Base-by-base conservation (phyloP, 2,113 vertebrate species). In the Dendropsophus ebraccatus region DNA sequence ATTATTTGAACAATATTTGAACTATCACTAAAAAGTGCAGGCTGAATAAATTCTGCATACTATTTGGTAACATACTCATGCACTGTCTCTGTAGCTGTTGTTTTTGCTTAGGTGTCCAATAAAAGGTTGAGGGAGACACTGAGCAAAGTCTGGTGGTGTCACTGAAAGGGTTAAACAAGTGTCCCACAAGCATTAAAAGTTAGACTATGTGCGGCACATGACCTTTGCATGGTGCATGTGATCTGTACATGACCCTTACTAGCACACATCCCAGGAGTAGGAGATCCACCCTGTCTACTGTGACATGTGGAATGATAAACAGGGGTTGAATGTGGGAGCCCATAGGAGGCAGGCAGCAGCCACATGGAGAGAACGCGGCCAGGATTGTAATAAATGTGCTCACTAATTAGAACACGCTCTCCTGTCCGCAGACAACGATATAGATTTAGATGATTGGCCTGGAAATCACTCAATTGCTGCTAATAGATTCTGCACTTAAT, bases 401-500 rank as follows among this genome's bases (percentile, higher is more conserved):
- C 21, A 35, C 41, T 69, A 85, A 78, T 85, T 67, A 67, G 21
- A 78, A 78, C 73, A 78, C 32, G n/a, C 58, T 78, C n/a, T 50
- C 73, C 52, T 85, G 58, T 47, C 45, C 35, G 52, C 41, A 35
- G 83, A 77, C 75, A 45, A 19, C n/a, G 56, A 78, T 78, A 78
- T 67, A 32, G 58, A 65, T 76, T 85, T 50, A 62, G 65, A 70
- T 67, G 52, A 79, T 78, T 86, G 65, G 75, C 47, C 62, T 41
- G 76, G 65, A 86, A 79, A 80, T 80, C 32, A 56, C 30, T 86
- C 83, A 37, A 77, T 70, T 70, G 75, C 47, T 52, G 35, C 75
- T 72, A 86, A 86, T 80, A 62, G 75, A 70, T 86, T 86, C 62
- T 45, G 32, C 60, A 58, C 75, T 80, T 78, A 70, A 70, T 67